phyloP scores from a whole-genome alignment of 2,888 invertebrate genomes.

The Drosophila suboccidentalis region DNA sequence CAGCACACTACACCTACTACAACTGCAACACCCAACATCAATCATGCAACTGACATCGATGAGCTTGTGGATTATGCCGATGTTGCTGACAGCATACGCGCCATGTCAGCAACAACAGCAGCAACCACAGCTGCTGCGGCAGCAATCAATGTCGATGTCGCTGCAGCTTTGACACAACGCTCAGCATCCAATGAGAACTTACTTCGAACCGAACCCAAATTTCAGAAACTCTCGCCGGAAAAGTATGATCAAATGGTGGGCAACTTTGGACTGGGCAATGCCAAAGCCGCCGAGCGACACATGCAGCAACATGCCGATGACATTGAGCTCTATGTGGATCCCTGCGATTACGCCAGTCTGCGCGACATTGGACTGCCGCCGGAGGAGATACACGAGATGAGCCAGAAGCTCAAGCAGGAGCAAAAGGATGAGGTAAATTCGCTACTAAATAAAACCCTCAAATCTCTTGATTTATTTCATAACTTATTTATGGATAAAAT shows the following conservation, averaged over 20 bases:
- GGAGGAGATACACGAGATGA: constrained; percentile 87
- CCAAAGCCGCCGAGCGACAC: constrained; percentile 69
- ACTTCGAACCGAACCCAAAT: constrained; percentile 82
- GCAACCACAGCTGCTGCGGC: constrained; percentile 33
- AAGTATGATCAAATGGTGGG: constrained; percentile 83
- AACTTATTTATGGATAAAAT: background rate
- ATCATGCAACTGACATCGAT: constrained; percentile 70
- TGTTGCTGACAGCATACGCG: constrained; percentile 82
- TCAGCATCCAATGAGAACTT: constrained; percentile 82
- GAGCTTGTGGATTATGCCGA: constrained; percentile 82
- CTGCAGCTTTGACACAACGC: constrained; percentile 53
- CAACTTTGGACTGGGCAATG: constrained; percentile 62
- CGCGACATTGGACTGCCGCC: constrained; percentile 86
- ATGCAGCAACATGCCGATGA: constrained; percentile 82
- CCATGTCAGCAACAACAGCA: constrained; percentile 57
- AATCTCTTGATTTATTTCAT: background rate
- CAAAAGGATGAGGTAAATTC: constrained; percentile 89
- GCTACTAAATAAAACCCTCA: background rate
- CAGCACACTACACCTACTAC: constrained; percentile 50
- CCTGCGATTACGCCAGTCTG: constrained; percentile 83
- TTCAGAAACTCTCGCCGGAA: constrained; percentile 84
- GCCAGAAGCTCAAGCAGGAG: constrained; percentile 89
- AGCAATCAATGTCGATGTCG: constrained; percentile 34
- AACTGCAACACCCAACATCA: constrained; percentile 44
- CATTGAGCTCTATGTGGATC: constrained; percentile 84